Conservation (phyloP, 2,113 vertebrate species). For the Notothenia rossii region DNA sequence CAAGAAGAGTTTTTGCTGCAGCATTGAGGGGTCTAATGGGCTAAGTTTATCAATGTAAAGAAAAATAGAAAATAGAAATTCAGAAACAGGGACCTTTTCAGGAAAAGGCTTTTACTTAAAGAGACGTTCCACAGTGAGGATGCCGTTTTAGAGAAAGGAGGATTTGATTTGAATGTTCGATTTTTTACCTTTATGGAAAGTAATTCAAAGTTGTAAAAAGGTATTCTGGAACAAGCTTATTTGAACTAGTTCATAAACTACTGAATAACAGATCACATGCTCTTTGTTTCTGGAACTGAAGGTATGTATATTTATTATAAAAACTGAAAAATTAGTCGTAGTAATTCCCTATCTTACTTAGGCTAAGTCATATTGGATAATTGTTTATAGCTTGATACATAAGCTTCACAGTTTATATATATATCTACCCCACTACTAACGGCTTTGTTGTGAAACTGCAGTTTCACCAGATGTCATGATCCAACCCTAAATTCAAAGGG, state of each 20-base stretch:
- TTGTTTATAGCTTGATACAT: too few relatives aligned
- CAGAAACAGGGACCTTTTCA: background rate
- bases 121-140: background rate
- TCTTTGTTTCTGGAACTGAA: background rate
- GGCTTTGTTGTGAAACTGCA: background rate
- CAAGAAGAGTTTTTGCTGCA: background rate
- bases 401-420: too few relatives aligned
- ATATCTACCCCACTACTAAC: too few relatives aligned
- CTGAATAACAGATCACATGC: background rate
- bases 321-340: too few relatives aligned
- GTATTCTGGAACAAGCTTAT: background rate
- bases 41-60: background rate
- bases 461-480: conserved; percentile 13
- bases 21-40: background rate
- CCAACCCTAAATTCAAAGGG: background rate
- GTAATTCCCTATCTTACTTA: too few relatives aligned
- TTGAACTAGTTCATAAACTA: background rate
- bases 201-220: background rate
- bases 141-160: background rate
- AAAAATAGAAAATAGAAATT: background rate
- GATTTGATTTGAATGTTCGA: too few relatives aligned
- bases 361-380: too few relatives aligned
- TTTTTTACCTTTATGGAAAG: background rate
- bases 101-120: background rate
- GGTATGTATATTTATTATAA: too few relatives aligned